These are phyloP conservation scores for Malaclemys terrapin DNA, from an alignment of 2,113 vertebrate species.

Conservation along the genomic window DNA sequence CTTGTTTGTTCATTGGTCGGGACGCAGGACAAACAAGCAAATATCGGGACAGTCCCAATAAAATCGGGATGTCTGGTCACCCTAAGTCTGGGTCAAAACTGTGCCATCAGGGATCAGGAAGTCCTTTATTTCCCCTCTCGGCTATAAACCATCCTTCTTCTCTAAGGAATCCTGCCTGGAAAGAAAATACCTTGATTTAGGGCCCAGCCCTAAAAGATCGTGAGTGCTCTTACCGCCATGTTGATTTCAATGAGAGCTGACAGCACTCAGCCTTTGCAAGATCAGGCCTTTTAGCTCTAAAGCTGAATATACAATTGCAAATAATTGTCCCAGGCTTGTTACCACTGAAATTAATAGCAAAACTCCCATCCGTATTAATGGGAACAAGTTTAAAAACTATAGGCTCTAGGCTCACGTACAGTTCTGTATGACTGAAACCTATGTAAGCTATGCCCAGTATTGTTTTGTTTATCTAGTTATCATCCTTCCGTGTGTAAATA, in stretches of 20 bases:
- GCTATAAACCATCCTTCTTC: background rate
- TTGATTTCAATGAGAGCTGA: background rate
- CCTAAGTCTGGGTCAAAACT: too few relatives aligned
- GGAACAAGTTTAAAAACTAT: background rate
- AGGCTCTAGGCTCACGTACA: background rate
- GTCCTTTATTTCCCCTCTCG: background rate
- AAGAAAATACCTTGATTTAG: background rate
- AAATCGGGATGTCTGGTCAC: too few relatives aligned
- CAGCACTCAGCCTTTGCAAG: background rate
- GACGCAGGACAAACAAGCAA: too few relatives aligned
- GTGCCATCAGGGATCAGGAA: background rate
- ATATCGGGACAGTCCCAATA: too few relatives aligned
- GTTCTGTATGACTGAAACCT: background rate
- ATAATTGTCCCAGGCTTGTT: background rate
- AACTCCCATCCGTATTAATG: too few relatives aligned
- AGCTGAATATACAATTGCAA: background rate
- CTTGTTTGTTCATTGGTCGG: too few relatives aligned
- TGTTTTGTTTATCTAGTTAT: background rate
- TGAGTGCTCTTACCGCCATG: background rate
- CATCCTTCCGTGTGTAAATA: background rate
- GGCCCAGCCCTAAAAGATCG: background rate
- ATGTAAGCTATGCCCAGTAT: background rate
- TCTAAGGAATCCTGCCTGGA: background rate
- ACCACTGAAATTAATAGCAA: background rate
- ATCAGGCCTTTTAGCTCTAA: background rate